These are phyloP conservation scores for Tricholaema leucomelas DNA, from an alignment of 2,113 vertebrate species.

Conservation along the genomic window DNA sequence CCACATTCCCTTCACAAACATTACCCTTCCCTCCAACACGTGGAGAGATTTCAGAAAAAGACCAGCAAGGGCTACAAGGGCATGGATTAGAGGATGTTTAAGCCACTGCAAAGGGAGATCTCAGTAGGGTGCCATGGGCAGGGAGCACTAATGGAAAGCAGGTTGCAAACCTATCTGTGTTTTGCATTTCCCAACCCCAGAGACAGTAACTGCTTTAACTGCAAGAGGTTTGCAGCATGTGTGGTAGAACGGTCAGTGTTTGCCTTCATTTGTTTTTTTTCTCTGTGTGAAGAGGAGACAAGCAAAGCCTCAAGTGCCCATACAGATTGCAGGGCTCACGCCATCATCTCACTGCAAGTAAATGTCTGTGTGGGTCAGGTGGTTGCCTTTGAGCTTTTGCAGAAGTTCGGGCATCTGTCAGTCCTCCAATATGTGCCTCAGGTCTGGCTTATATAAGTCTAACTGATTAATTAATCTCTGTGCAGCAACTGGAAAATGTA, in stretches of 20 bases:
- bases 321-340: rapidly evolving
- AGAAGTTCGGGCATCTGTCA: constrained; percentile 5
- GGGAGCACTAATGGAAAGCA: background rate
- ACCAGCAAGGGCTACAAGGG: background rate
- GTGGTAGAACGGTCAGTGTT: background rate
- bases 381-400: background rate
- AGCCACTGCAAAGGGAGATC: background rate
- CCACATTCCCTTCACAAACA: background rate
- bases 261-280: background rate
- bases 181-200: background rate
- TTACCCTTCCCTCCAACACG: background rate
- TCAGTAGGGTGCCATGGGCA: background rate
- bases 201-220: background rate
- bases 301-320: rapidly evolving
- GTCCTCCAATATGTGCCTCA: background rate
- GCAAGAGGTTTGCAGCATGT: background rate
- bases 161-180: background rate
- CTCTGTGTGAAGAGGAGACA: rapidly evolving
- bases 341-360: background rate
- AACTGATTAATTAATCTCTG: constrained; percentile 64
- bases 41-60: background rate
- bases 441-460: background rate
- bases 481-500: constrained; percentile 58
- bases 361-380: background rate
- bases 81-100: rapidly evolving